Evolutionary conservation across 2,797 vertebrate genomes (phyloP).

Genomic region (Semotilus atromaculatus): DNA sequence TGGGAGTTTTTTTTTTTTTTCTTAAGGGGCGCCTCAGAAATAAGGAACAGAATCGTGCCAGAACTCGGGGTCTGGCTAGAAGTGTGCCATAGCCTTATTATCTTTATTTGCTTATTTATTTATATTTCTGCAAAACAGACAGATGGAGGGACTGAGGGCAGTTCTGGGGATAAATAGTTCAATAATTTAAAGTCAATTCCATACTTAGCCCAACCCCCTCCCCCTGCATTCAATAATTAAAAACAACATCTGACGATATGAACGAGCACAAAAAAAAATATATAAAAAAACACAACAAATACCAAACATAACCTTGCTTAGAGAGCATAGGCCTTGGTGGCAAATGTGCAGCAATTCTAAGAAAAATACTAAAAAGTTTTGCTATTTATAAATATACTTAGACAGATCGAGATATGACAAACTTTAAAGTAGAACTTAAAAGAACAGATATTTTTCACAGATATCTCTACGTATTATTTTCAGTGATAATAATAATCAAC

Average conservation of each 20-base stretch:
- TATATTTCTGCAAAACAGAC: constrained; percentile 59
- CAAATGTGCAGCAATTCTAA: constrained; percentile 64
- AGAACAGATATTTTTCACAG: background rate
- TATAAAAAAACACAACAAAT: constrained; percentile 10
- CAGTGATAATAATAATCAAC: background rate
- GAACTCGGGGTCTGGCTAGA: constrained; percentile 66
- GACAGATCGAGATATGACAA: constrained; percentile 31
- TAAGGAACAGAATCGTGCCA: constrained; percentile 60
- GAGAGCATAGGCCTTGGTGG: constrained; percentile 59
- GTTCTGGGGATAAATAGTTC: constrained; percentile 68
- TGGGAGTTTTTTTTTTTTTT: constrained; percentile 26
- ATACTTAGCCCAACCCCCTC: constrained; percentile 54
- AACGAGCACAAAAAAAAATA: constrained; percentile 33
- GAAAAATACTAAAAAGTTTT: constrained; percentile 57
- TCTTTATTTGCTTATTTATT: constrained; percentile 61
- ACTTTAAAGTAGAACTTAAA: background rate
- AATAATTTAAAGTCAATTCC: constrained; percentile 75
- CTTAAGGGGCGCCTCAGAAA: constrained; percentile 42
- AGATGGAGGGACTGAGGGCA: constrained; percentile 65
- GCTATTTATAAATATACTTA: constrained; percentile 43
- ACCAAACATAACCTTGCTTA: constrained; percentile 53
- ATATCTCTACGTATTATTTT: background rate
- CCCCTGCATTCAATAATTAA: constrained; percentile 74
- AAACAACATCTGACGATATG: constrained; percentile 69
- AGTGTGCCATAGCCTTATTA: constrained; percentile 54